Evolutionary conservation across 1,140 invertebrate species (phyloP), one percentile per base, ranked within the genome.

Genomic region (Monochamus saltuarius): DNA sequence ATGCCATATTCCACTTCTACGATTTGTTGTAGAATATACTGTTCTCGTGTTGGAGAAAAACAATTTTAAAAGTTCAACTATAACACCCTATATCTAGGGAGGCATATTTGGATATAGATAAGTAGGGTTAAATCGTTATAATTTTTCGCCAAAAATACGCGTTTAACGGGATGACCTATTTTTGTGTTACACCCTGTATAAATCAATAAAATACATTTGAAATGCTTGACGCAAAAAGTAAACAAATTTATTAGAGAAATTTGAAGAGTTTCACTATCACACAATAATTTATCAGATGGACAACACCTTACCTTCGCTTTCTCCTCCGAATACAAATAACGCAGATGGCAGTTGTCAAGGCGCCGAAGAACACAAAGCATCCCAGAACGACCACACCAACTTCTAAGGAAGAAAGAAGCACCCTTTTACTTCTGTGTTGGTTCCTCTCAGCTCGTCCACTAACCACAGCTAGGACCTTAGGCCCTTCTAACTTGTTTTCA

Each of bases 381-480:
- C 88, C 88, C 1, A 93, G 79, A 0, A 89, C 84, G 3, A 94
- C 83, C 1, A 89, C 87, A 10, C 88, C 87, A 11, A 92, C 85
- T 77, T 94, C 90, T 59, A 91, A 79, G 1, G 89, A 85, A n/a
- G 88, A 88, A 35, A 87, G 76, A 38, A 85, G 70, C 43, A 83
- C 79, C 57, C 80, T 78, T 56, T 82, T 75, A 55, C 61, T 83
- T 14, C 77, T 71, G 45, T 73, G 71, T 13, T 73, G 70, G 51
- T 73, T 61, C 13, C 73, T 70, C 42, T 77, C 74, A 0, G 72
- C 59, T 22, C 73, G 65, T 16, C 71, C 77, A 13, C 72, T 74
- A 8, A 84, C 67, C 71, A 83, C 61, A 70, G 84, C 80, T 56
- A 87, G 76, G 62, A 91, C 74, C 62, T 71, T 72, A 65, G 82